These are phyloP conservation scores for Alfaro cultratus DNA, from an alignment of 2,797 vertebrate genomes.

Conservation along the genomic window DNA sequence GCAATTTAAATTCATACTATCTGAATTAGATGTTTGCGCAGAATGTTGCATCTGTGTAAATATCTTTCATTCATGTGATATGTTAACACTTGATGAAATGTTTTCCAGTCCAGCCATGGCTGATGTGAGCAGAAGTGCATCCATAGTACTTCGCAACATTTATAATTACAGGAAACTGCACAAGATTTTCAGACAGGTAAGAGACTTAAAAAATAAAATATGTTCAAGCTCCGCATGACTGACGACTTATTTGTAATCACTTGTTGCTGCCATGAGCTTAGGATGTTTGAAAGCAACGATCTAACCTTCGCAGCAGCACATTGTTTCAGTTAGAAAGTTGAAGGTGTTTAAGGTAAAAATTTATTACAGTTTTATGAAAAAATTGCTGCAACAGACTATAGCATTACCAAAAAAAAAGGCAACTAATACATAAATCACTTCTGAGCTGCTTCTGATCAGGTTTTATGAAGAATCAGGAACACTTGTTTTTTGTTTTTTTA, in stretches of 20 bases:
- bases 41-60: background rate
- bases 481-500: background rate
- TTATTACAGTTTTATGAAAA: background rate
- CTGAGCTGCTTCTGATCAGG: background rate
- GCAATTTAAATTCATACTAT: background rate
- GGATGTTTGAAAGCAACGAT: background rate
- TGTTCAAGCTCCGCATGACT: background rate
- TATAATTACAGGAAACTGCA: slow-evolving; percentile 96
- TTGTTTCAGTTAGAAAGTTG: background rate
- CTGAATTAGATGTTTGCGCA: background rate
- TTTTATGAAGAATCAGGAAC: background rate
- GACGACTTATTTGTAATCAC: background rate
- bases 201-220: background rate
- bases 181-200: slow-evolving; percentile 86
- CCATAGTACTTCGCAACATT: slow-evolving; percentile 93
- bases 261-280: background rate
- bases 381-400: background rate
- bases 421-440: background rate
- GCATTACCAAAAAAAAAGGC: background rate
- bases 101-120: slow-evolving; percentile 73
- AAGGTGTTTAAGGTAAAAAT: background rate
- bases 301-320: background rate
- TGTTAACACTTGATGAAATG: slow-evolving; percentile 26
- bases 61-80: background rate
- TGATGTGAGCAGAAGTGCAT: slow-evolving; percentile 85